Evolutionary conservation across 2,113 vertebrate species (phyloP).

Genomic region (Entomyzon cyanotis): DNA sequence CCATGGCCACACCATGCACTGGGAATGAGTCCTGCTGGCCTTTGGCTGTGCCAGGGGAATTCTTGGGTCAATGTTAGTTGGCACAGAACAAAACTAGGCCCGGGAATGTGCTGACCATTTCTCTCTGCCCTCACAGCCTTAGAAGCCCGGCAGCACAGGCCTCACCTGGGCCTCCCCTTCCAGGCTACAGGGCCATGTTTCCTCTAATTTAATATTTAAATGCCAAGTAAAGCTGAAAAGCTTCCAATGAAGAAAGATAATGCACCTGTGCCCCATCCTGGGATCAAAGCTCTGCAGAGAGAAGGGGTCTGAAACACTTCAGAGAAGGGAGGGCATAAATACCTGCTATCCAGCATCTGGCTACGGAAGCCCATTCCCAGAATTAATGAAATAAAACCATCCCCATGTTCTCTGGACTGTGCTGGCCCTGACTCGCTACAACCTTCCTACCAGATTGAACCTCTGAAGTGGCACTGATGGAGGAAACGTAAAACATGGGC

Average conservation of each 20-base stretch:
- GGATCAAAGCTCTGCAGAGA: background rate
- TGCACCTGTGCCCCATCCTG: background rate
- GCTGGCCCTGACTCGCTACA: background rate
- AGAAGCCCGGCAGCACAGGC: no score
- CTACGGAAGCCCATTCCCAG: no score
- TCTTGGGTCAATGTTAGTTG: no score
- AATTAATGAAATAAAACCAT: background rate
- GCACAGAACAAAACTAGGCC: no score
- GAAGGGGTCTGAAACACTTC: background rate
- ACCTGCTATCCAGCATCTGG: background rate
- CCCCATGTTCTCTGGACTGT: background rate
- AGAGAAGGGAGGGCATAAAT: background rate
- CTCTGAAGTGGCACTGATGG: background rate
- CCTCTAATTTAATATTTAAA: background rate
- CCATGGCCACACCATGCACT: no score
- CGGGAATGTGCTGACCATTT: no score
- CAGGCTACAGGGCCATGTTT: no score
- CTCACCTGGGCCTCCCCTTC: no score
- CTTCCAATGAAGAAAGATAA: background rate
- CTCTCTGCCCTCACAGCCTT: no score
- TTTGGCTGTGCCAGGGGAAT: no score
- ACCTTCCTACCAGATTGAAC: background rate
- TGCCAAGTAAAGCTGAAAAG: background rate
- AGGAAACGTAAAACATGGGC: background rate
- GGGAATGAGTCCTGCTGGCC: no score